Base-by-base conservation (phyloP, 2,888 invertebrate genomes). In the Cylindroiulus punctatus region DNA sequence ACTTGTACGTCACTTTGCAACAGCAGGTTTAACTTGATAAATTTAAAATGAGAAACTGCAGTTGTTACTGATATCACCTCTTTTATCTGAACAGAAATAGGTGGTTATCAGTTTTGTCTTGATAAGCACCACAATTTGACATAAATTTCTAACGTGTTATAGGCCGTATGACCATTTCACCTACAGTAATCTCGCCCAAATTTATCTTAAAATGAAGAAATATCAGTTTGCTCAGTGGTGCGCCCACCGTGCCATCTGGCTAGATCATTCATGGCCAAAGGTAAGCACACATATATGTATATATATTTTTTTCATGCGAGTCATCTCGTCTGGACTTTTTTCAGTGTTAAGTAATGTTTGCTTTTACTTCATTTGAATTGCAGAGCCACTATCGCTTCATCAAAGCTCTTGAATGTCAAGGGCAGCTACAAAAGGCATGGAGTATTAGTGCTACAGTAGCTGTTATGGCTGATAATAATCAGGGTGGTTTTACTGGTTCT, bases 161-260 rank as follows among this genome's bases (percentile, higher is more conserved):
- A 52, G 52, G 52, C 52, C 52, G 12, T 52, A 52, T n/a, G 52
- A 52, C n/a, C 52, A 52, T 52, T 52, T 52, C 19, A 52, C 52
- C 52, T 52, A 52, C 52, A 52, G 52, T 19, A 52, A 52, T 52
- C 52, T 52, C 5, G 52, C 52, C 14, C 52, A 52, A n/a, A 52
- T 52, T 52, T 52, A 52, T 52, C 52, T 52, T 12, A 52, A 52
- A 52, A 52, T 52, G 52, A 52, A 52, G 52, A 52, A 52, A 52
- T 52, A 52, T 52, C 52, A 52, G 17, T 52, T 52, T 52, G 52
- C 52, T 52, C 65, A 65, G 65, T 65, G 65, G 65, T 65, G 65
- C 26, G 65, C 65, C 19, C 65, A 65, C 22, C 65, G 65, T n/a
- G 65, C 65, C 26, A 65, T 65, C 65, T 65, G 65, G 65, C 22